These are phyloP conservation scores for Eospalax fontanierii DNA, from an alignment of 2,797 vertebrate genomes.

Conservation along the genomic window DNA sequence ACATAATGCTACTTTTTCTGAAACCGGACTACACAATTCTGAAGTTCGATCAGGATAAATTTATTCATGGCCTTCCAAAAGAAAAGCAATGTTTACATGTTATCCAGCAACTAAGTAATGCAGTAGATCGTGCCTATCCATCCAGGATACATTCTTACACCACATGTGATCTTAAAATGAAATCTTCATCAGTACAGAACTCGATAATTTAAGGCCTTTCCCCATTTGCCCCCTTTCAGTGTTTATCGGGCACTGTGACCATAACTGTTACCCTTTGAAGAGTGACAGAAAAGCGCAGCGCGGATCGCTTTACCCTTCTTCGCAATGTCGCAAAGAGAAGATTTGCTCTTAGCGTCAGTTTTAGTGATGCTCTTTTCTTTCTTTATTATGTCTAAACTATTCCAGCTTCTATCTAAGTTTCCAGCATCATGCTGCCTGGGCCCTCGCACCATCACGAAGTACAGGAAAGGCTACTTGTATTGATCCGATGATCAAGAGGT, in stretches of 20 bases:
- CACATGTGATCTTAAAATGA: background rate
- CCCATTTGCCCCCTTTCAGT: background rate
- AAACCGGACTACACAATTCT: background rate
- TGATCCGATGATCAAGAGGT: background rate
- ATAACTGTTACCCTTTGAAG: background rate
- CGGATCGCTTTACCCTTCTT: background rate
- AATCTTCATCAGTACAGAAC: background rate
- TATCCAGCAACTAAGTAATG: background rate
- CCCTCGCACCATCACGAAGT: background rate
- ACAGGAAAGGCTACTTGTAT: background rate
- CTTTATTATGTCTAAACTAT: background rate
- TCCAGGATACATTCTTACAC: background rate
- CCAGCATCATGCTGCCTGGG: background rate
- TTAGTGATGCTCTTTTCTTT: background rate
- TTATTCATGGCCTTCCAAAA: background rate
- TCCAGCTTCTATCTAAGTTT: background rate
- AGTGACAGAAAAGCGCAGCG: no score
- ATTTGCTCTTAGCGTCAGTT: background rate
- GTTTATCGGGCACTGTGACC: background rate
- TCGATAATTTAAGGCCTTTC: background rate
- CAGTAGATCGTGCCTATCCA: fast-evolving
- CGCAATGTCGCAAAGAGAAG: background rate
- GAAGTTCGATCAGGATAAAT: slow-evolving; percentile 1
- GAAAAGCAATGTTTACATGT: background rate
- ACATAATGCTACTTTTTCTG: background rate